phyloP scores from a whole-genome alignment of 1,140 invertebrate genomes.

The Geopemphigus sp. region DNA sequence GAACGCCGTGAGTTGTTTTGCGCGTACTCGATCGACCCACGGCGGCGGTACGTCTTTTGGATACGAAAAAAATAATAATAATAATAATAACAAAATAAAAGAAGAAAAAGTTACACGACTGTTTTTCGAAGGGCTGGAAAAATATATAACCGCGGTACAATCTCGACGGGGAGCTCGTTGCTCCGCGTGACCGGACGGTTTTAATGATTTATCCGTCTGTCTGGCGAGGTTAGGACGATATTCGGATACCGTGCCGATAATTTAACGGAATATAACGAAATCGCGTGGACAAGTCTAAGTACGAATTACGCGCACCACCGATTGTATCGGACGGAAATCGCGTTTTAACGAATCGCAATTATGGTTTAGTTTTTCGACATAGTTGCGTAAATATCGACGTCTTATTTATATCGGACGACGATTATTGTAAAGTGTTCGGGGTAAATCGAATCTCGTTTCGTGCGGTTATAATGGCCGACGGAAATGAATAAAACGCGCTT shows the following conservation, averaged over 20 bases:
- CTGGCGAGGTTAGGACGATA: not conserved
- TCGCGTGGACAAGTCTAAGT: not conserved
- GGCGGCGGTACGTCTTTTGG: constrained; percentile 16
- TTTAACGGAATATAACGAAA: constrained; percentile 19
- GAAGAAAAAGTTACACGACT: constrained; percentile 15
- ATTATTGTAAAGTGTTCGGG: too few species aligned
- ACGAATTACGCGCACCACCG: too few species aligned
- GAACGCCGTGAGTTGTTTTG: not conserved
- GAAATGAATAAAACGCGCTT: too few species aligned
- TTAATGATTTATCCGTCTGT: constrained; percentile 49
- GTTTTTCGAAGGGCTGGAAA: constrained; percentile 42
- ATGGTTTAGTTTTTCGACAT: not conserved
- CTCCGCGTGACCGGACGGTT: constrained; percentile 27
- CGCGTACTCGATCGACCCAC: not conserved
- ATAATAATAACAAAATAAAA: too few species aligned
- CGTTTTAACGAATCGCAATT: not conserved
- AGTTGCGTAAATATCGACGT: too few species aligned
- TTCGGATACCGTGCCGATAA: constrained; percentile 26
- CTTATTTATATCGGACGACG: too few species aligned
- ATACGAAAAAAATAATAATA: constrained; percentile 34
- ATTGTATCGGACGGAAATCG: too few species aligned
- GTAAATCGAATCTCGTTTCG: too few species aligned
- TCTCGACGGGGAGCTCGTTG: constrained; percentile 37
- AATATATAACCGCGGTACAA: constrained; percentile 19
- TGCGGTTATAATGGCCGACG: too few species aligned